Conservation (phyloP, 1,140 invertebrate species). For the Adelges cooleyi region DNA sequence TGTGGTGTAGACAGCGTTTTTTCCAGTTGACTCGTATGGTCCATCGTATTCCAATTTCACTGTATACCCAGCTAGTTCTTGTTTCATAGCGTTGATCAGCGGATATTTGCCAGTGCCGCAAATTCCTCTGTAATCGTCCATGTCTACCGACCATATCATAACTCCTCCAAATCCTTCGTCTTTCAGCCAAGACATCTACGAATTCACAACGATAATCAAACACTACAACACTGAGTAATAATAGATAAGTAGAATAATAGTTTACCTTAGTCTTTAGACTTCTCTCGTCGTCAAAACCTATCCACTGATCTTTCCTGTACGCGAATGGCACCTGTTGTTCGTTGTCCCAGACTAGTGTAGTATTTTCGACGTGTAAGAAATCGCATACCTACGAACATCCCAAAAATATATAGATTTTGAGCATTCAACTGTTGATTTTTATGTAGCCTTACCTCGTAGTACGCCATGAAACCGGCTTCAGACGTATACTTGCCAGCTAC, state of each 20-base stretch:
- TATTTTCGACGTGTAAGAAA: slow-evolving; percentile 80
- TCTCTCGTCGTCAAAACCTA: slow-evolving; percentile 89
- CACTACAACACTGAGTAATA: too few species aligned
- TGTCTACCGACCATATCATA: slow-evolving; percentile 94
- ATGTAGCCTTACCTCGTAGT: slow-evolving; percentile 61
- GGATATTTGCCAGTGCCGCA: slow-evolving; percentile 88
- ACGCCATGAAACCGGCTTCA: slow-evolving; percentile 82
- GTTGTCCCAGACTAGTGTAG: slow-evolving; percentile 89
- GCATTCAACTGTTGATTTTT: background rate
- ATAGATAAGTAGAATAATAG: background rate
- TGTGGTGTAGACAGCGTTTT: slow-evolving; percentile 64
- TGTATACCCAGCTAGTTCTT: slow-evolving; percentile 70
- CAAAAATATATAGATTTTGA: background rate
- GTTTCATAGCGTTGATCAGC: slow-evolving; percentile 72
- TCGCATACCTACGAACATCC: slow-evolving; percentile 65
- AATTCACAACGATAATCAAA: background rate
- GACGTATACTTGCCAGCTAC: slow-evolving; percentile 70
- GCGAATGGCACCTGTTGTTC: slow-evolving; percentile 92
- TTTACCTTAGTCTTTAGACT: slow-evolving; percentile 82
- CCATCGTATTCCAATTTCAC: slow-evolving; percentile 78
- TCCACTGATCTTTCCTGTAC: slow-evolving; percentile 83
- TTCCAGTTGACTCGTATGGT: slow-evolving; percentile 61
- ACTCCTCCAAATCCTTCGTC: slow-evolving; percentile 88
- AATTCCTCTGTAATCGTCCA: slow-evolving; percentile 84
- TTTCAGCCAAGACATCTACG: slow-evolving; percentile 84